phyloP scores from a whole-genome alignment of 2,797 vertebrate genomes.

The Pristis pectinata region DNA sequence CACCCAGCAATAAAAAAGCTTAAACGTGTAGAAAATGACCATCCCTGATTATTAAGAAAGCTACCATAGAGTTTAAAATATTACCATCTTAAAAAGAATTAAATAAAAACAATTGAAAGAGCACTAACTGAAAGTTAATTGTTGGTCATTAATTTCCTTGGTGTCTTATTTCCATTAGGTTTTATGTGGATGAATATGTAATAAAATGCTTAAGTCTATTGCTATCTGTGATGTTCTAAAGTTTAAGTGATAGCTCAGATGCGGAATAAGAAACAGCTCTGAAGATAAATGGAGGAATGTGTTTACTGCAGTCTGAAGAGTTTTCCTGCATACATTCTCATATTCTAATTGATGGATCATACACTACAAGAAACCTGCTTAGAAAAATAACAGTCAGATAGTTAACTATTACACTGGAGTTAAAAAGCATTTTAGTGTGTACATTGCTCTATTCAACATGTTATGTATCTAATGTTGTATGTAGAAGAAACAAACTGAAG shows the following conservation, averaged over 20 bases:
- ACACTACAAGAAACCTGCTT: background rate
- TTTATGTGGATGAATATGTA: background rate
- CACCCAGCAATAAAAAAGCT: background rate
- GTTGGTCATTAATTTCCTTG: background rate
- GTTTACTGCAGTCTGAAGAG: background rate
- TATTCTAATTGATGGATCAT: background rate
- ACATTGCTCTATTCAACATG: background rate
- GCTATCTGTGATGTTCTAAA: background rate
- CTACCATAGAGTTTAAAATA: background rate
- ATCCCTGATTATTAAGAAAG: background rate
- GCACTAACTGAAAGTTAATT: background rate
- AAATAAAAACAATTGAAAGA: conserved; percentile 7
- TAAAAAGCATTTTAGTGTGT: background rate
- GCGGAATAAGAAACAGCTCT: background rate
- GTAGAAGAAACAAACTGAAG: background rate
- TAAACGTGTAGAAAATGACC: background rate
- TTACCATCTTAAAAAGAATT: background rate
- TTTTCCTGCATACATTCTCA: background rate
- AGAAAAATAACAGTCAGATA: background rate
- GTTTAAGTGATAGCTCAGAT: background rate
- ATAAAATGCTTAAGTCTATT: background rate
- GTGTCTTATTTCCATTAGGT: background rate
- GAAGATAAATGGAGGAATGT: background rate
- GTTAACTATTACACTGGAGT: background rate
- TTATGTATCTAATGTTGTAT: background rate